Evolutionary conservation across 2,888 invertebrate species (phyloP), one percentile per base, ranked within the genome.

Genomic region (Alentia gelatinosa): DNA sequence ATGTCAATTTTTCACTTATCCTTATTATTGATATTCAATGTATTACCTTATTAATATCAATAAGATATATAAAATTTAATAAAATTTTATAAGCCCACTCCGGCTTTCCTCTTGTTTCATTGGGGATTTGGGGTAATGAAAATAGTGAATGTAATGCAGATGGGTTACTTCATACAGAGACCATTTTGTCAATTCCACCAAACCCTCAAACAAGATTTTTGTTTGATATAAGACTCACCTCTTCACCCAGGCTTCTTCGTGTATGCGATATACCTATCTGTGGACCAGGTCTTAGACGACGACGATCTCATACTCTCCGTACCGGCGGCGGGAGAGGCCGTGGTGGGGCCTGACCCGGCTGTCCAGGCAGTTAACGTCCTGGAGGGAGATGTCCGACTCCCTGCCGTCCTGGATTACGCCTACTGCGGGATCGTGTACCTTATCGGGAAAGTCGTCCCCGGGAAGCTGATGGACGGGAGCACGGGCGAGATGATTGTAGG

Each of bases 391-490:
- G 33, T 47, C 33, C 42, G 86, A 1, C 47, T 50, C 15, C 86
- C 86, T 1, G 1, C 1, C 3, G 30, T 12, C 19, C 86, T 86
- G 0, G 47, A 47, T 19, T 47, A 5, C 30, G 26, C 42, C 42
- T 86, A 86, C 86, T 86, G 86, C 30, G 86, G 86, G 5, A n/a
- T 12, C 4, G 50, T 42, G 1, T 86, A 26, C 86, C 47, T 47
- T 30, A 4, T 86, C 1, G 86, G 86, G 1, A 4, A 26, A 7
- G 86, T 86, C 15, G 86, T 47, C 33, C n/a, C 33, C 1, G 35
- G 47, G 30, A 9, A 47, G 1, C 26, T 30, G 7, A 33, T 86
- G 26, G 42, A 47, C 26, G 86, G 47, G 47, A 1, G 0, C 0
- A 47, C 3, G 15, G 86, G 47, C 26, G 23, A n/a, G 47, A 86